Evolutionary conservation across 2,888 invertebrate species (phyloP).

Genomic region (Limnephilus auricula): DNA sequence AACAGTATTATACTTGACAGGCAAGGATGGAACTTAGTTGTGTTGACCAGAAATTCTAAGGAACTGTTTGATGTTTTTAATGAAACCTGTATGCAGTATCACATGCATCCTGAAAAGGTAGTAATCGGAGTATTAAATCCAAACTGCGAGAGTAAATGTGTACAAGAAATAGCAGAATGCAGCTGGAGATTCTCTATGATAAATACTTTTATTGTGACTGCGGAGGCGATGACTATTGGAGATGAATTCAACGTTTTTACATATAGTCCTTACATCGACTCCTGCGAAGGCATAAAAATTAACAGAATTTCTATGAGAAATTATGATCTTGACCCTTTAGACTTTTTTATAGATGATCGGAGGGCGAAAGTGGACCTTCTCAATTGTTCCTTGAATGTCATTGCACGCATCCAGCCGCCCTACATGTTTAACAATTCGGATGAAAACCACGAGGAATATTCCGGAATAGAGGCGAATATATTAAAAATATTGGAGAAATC

Average conservation of each 20-base stretch:
- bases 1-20: background rate
- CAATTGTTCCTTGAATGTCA: background rate
- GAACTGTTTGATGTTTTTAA: conserved; percentile 15
- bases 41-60: background rate
- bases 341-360: background rate
- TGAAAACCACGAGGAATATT: background rate
- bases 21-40: background rate
- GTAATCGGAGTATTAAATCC: conserved; percentile 33
- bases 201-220: conserved; percentile 8
- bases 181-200: conserved; percentile 3
- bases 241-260: background rate
- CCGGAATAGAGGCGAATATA: background rate
- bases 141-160: conserved; percentile 10
- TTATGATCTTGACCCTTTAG: background rate
- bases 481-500: background rate
- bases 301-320: background rate
- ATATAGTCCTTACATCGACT: background rate
- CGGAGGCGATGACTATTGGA: background rate
- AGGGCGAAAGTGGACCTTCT: background rate
- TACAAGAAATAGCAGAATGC: background rate
- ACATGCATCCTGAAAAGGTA: background rate
- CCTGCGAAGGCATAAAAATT: background rate
- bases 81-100: background rate
- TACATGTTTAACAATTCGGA: background rate
- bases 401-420: background rate